A percentile compares a stretch with the other conserved stretches of the same genome.
These are phyloP conservation scores for Drosophila rubida DNA, from an alignment of 2,888 invertebrate genomes.

Conservation along the genomic window DNA sequence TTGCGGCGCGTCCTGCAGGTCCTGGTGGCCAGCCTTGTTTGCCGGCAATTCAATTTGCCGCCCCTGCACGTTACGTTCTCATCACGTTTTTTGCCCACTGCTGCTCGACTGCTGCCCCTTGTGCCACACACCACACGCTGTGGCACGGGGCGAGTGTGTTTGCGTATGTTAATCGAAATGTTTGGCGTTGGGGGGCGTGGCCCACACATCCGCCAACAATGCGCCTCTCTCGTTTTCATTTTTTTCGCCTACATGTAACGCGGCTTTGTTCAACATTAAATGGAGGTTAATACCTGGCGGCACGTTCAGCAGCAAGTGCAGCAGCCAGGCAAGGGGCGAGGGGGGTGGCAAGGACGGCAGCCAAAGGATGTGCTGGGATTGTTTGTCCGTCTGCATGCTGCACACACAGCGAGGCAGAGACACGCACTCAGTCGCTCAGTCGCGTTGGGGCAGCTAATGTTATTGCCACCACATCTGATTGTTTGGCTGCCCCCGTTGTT, in stretches of 20 bases:
- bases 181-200: slow-evolving; percentile 59
- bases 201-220: no score
- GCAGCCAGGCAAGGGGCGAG: slow-evolving; percentile 20
- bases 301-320: slow-evolving; percentile 64
- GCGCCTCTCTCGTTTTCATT: no score
- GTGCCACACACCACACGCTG: no score
- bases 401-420: slow-evolving; percentile 17
- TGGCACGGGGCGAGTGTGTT: slow-evolving; percentile 46
- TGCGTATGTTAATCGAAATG: slow-evolving; percentile 80
- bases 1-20: slow-evolving; percentile 49
- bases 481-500: slow-evolving; percentile 49
- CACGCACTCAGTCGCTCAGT: background rate
- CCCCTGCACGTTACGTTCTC: slow-evolving; percentile 43
- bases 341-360: background rate
- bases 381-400: slow-evolving; percentile 46
- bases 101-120: no score
- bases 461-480: slow-evolving; percentile 76
- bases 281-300: slow-evolving; percentile 80
- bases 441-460: slow-evolving; percentile 56
- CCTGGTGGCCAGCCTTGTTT: slow-evolving; percentile 40
- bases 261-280: slow-evolving; percentile 79
- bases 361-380: slow-evolving; percentile 36
- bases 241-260: no score
- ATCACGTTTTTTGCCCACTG: slow-evolving; percentile 20
- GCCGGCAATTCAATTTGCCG: slow-evolving; percentile 74